phyloP scores from a whole-genome alignment of 2,797 vertebrate genomes.

The Xenentodon cancila region DNA sequence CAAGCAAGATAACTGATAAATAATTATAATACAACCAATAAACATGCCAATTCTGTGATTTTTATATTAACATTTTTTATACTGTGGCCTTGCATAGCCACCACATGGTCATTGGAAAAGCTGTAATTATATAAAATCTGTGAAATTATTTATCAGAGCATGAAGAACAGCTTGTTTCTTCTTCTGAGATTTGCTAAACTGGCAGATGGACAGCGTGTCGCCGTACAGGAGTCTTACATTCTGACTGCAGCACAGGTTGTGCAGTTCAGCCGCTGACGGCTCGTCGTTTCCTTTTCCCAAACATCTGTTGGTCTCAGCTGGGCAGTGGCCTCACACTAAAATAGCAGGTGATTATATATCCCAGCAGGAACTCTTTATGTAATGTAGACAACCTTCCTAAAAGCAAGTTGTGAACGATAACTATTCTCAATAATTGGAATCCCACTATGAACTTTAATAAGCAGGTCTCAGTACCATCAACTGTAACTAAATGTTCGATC shows the following conservation, averaged over 20 bases:
- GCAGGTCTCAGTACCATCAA: no score
- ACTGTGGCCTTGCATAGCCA: background rate
- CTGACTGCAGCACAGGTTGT: conserved; percentile 1
- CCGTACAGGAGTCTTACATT: background rate
- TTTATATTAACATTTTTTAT: background rate
- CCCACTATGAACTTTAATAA: no score
- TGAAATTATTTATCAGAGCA: background rate
- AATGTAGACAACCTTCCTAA: no score
- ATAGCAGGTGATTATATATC: no score
- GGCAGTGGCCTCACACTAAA: no score
- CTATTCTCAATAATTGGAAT: no score
- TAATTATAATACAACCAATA: no score
- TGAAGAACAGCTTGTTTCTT: conserved; percentile 15
- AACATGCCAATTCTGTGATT: no score
- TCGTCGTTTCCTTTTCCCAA: background rate
- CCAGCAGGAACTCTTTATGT: no score
- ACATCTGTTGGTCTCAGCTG: background rate
- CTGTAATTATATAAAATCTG: conserved; percentile 1
- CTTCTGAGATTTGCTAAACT: conserved; percentile 9
- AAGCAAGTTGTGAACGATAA: no score
- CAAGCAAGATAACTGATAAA: no score
- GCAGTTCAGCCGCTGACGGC: background rate
- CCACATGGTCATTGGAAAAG: background rate
- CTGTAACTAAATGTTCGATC: no score
- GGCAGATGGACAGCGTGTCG: conserved; percentile 1